A percentile compares a stretch with the other conserved stretches of the same genome.
Conservation (phyloP, 1,140 invertebrate genomes). For the Lineus longissimus region DNA sequence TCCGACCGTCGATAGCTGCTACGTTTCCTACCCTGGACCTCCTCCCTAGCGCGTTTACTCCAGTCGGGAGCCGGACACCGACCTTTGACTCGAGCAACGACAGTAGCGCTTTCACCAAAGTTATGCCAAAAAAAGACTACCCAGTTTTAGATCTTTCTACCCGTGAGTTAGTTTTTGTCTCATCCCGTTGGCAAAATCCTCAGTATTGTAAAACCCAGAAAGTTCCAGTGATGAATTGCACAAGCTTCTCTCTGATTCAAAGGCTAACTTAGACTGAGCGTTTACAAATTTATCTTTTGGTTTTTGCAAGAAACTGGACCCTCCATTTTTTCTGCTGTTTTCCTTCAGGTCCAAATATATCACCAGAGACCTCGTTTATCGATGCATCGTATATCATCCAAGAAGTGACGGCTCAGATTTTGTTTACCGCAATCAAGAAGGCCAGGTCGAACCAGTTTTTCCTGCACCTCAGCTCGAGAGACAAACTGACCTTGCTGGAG, state of each 20-base stretch:
- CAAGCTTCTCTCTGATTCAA: no score
- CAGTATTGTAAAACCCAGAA: no score
- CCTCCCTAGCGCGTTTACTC: neutral
- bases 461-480: conserved; percentile 65
- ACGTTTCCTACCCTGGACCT: neutral
- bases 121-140: neutral
- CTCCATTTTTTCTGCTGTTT: no score
- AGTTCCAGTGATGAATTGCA: no score
- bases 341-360: neutral
- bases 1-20: neutral
- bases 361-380: conserved; percentile 8
- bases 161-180: no score
- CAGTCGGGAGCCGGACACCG: neutral
- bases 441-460: conserved; percentile 72
- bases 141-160: no score
- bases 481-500: conserved; percentile 61
- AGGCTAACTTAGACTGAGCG: no score
- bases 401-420: conserved; percentile 60
- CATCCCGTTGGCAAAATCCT: no score
- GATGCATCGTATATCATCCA: conserved; percentile 14
- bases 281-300: no score
- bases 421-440: conserved; percentile 74
- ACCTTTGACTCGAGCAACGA: neutral
- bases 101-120: neutral
- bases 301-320: no score